These are phyloP conservation scores for Adelognathus sp. DNA, from an alignment of 2,888 invertebrate species.

Conservation along the genomic window DNA sequence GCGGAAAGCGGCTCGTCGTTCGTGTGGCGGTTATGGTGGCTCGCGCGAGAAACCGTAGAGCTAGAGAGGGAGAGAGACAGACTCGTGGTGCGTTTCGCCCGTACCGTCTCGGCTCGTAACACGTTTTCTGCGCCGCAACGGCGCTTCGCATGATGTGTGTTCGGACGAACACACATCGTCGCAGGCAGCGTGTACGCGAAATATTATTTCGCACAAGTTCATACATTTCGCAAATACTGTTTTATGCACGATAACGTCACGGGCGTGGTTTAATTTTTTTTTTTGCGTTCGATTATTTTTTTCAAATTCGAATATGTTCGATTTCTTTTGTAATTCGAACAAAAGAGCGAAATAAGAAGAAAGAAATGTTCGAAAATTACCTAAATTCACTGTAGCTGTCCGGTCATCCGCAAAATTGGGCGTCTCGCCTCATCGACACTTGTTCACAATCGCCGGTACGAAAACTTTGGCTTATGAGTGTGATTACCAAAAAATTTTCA, in stretches of 20 bases:
- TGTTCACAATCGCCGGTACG: constrained; percentile 61
- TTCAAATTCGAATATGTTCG: background rate
- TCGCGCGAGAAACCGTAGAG: too few species aligned
- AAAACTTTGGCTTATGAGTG: constrained; percentile 36
- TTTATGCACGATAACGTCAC: background rate
- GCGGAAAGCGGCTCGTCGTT: constrained; percentile 41
- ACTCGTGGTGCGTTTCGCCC: constrained; percentile 4
- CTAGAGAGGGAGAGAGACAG: constrained; percentile 19
- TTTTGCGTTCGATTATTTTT: too few species aligned
- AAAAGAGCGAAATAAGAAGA: too few species aligned
- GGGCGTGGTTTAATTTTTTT: constrained; percentile 47
- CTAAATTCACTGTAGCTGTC: constrained; percentile 72
- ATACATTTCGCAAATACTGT: background rate
- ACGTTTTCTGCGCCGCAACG: background rate
- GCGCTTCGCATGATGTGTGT: background rate
- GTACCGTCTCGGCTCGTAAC: background rate
- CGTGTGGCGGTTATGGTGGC: constrained; percentile 44
- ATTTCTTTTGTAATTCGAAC: constrained; percentile 27
- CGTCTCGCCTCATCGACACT: constrained; percentile 73
- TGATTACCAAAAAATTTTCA: constrained; percentile 56
- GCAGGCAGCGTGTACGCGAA: too few species aligned
- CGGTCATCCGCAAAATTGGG: constrained; percentile 69
- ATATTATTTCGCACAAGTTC: too few species aligned
- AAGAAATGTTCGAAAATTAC: too few species aligned
- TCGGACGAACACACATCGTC: constrained; percentile 3